Evolutionary conservation across 2,113 vertebrate species (phyloP).

Genomic region (Psittacus erithacus): DNA sequence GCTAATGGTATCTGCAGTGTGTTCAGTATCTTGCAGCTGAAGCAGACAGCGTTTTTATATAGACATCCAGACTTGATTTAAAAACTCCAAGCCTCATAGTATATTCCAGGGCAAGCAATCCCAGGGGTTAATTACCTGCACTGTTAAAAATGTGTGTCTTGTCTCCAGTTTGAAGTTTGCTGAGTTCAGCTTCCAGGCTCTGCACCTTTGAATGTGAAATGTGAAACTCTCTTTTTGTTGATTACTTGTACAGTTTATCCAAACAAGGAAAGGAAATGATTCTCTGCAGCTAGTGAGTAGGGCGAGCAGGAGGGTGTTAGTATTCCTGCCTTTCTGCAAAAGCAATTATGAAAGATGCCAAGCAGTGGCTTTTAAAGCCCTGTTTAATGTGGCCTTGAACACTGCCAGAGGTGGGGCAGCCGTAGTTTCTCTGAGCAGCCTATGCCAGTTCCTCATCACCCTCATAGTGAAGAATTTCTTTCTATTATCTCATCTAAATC

Average conservation of each 20-base stretch:
- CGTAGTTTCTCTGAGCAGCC: not conserved
- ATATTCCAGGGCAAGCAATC: conserved; percentile 7
- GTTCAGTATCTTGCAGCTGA: not conserved
- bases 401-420: not conserved
- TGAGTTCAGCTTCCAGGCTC: conserved; percentile 19
- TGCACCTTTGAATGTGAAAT: not conserved
- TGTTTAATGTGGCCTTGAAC: not conserved
- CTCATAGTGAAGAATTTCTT: not conserved
- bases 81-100: not conserved
- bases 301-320: not conserved
- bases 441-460: not conserved
- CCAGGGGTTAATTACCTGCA: not conserved
- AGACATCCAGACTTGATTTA: not conserved
- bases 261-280: not conserved
- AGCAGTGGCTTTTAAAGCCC: not conserved
- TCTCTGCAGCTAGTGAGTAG: not conserved
- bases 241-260: not conserved
- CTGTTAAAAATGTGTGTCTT: conserved; percentile 16
- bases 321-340: not conserved
- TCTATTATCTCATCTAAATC: not conserved
- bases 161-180: conserved; percentile 31
- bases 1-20: not conserved
- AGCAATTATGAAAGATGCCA: not conserved
- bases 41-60: not conserved
- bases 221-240: not conserved